These are phyloP conservation scores for Podarcis raffonei DNA, from an alignment of 2,113 vertebrate genomes.

Conservation along the genomic window DNA sequence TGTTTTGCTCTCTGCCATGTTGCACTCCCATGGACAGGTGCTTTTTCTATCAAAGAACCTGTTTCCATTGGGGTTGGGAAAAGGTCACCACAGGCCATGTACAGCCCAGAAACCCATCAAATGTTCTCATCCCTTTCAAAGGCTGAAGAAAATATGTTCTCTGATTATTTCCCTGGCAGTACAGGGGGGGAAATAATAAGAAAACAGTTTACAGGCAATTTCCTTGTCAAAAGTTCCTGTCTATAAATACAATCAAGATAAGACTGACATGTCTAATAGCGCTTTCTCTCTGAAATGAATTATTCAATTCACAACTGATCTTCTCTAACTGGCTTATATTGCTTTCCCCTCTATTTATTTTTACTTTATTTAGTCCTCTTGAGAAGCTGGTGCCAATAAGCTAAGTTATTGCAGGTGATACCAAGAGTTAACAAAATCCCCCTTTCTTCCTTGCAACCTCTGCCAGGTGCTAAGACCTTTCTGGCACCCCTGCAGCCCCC, in stretches of 20 bases:
- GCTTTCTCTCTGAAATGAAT: conserved; percentile 68
- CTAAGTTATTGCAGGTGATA: conserved; percentile 49
- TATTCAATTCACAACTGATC: conserved; percentile 71
- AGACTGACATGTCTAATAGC: conserved; percentile 68
- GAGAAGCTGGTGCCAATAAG: conserved; percentile 37
- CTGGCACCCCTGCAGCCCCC: not conserved
- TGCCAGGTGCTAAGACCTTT: not conserved
- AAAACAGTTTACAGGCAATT: conserved; percentile 69
- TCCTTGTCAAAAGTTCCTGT: conserved; percentile 71
- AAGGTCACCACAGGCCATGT: conserved; percentile 23
- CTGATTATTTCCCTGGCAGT: conserved; percentile 13
- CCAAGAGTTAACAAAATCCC: conserved; percentile 43
- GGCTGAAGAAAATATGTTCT: conserved; percentile 42
- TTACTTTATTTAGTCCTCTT: conserved; percentile 57
- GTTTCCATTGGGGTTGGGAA: not conserved
- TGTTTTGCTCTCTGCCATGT: not conserved
- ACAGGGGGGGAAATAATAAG: not conserved
- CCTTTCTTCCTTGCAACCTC: not conserved
- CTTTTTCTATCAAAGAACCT: conserved; percentile 8
- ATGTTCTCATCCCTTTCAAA: not conserved
- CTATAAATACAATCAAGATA: conserved; percentile 70
- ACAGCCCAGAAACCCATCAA: conserved; percentile 45
- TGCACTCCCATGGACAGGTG: not conserved
- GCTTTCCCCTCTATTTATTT: conserved; percentile 56
- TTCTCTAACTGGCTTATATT: conserved; percentile 63